Evolutionary conservation across 2,888 invertebrate species (phyloP).

Genomic region (Alloplasta piceator): DNA sequence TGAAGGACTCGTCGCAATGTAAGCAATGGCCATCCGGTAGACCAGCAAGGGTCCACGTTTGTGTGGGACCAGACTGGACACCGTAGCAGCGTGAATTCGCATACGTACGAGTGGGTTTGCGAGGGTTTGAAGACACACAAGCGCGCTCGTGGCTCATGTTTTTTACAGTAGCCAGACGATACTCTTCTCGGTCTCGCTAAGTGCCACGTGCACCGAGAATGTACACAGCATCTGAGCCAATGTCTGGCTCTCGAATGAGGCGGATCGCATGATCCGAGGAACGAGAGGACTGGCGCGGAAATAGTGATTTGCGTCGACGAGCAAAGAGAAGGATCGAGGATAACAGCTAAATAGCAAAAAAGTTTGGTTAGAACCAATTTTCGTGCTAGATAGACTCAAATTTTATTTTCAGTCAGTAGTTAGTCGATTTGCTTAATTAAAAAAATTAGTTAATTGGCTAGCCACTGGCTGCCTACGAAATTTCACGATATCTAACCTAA

Average conservation of each 20-base stretch:
- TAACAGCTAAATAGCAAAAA: too few relatives aligned
- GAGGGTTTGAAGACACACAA: not conserved
- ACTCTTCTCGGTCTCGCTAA: conserved; percentile 71
- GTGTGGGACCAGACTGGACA: conserved; percentile 60
- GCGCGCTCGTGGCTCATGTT: conserved; percentile 73
- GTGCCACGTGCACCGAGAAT: conserved; percentile 39
- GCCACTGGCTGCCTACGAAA: too few relatives aligned
- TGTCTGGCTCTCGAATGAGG: conserved; percentile 37
- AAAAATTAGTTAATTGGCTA: too few relatives aligned
- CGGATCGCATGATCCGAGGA: conserved; percentile 34
- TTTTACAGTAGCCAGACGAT: conserved; percentile 82
- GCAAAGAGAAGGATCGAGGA: too few relatives aligned
- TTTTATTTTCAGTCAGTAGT: too few relatives aligned
- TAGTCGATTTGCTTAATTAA: too few relatives aligned
- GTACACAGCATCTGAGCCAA: not conserved
- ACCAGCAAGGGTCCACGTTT: conserved; percentile 50
- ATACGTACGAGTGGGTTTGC: conserved; percentile 11
- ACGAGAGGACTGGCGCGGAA: conserved; percentile 4
- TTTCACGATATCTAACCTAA: too few relatives aligned
- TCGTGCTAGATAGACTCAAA: too few relatives aligned
- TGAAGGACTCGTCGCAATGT: conserved; percentile 75
- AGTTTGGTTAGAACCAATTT: too few relatives aligned
- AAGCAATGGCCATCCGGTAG: conserved; percentile 75
- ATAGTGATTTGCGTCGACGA: too few relatives aligned
- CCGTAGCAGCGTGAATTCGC: conserved; percentile 14